These are phyloP conservation scores for Chelidonichthys spinosus DNA, from an alignment of 2,797 vertebrate species.

Conservation along the genomic window DNA sequence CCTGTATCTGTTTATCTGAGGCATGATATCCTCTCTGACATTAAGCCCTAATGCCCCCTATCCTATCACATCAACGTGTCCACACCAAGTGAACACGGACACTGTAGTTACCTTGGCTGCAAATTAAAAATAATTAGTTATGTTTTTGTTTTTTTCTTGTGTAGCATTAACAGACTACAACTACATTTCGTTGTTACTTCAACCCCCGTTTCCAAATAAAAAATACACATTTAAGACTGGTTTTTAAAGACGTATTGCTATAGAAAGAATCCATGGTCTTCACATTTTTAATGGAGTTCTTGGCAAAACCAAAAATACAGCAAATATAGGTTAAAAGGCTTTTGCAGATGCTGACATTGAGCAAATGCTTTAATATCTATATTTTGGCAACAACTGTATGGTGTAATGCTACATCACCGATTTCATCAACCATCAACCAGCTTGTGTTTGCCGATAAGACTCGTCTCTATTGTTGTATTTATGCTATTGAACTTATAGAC, in stretches of 20 bases:
- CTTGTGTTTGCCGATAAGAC: background rate
- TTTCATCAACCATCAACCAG: background rate
- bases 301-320: too few relatives aligned
- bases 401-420: background rate
- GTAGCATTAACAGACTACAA: background rate
- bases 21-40: too few relatives aligned
- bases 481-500: background rate
- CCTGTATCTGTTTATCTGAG: background rate
- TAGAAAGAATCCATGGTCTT: background rate
- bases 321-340: background rate
- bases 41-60: background rate
- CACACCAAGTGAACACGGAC: background rate
- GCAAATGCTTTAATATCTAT: background rate
- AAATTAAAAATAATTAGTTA: too few relatives aligned
- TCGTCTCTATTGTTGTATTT: background rate
- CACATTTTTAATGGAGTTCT: too few relatives aligned
- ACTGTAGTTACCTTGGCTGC: background rate
- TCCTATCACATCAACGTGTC: too few relatives aligned
- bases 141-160: background rate
- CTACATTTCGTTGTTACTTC: background rate
- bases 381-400: background rate
- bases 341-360: background rate
- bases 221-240: background rate
- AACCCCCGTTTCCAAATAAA: background rate
- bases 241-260: background rate